Evolutionary conservation across 1,140 invertebrate genomes (phyloP), one percentile per base, ranked within the genome.

Genomic region (Carposina sasakii): DNA sequence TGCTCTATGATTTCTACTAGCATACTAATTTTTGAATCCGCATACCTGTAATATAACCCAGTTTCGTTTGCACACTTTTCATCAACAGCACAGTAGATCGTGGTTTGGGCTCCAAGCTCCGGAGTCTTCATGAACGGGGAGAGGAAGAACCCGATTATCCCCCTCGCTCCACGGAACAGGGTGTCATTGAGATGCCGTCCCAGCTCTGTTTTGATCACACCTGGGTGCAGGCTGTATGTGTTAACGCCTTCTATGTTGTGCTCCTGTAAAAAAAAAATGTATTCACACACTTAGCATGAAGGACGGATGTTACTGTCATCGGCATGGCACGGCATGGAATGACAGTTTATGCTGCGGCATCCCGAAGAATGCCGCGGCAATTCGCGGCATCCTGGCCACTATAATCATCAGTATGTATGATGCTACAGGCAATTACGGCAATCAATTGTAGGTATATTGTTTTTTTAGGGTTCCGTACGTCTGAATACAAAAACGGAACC

Each of bases 81-180:
- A 70, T 93, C 90, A 0, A 95, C 72, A 2, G 93, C 88, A 67
- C 94, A 94, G 64, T 94, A 89, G 31, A 97, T 82, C 1, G 90
- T 90, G 1, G 94, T 95, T 75, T 95, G 94, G 6, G 92, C 92
- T 0, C 94, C 94, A 58, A 91, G 87, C 54, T 87, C 86, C 0
- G 88, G 86, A 9, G 81, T 87, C 72, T 93, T 93, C 17, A 88
- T 78, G 39, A 90, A 87, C 0, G 76, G 76, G 19, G 52, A 71
- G 0, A 70, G 22, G 0, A 76, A 3, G 10, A 70, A 23, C 10
- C 71, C 70, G 15, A 76, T 46, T 0, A 75, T 21, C 22, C 23
- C 30, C 23, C 71, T 51, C 3, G 73, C 69, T n/a, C 61, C 88
- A 74, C 44, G 60, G 60, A 74, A 89, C 74, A 73, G 70, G 36